These are phyloP conservation scores for Sebastes ruberrimus DNA, from an alignment of 2,797 vertebrate genomes.

Conservation along the genomic window DNA sequence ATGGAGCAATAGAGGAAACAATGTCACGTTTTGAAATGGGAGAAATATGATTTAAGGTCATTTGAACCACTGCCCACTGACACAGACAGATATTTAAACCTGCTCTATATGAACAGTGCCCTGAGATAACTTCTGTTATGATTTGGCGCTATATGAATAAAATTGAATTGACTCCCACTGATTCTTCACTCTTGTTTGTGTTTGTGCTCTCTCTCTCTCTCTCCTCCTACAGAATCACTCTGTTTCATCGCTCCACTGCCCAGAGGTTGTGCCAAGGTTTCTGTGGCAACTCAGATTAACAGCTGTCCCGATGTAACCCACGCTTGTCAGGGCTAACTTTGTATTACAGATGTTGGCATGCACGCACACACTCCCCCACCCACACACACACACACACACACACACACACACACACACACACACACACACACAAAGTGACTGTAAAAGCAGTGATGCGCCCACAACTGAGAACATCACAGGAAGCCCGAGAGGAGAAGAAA, in stretches of 20 bases:
- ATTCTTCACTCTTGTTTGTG: background rate
- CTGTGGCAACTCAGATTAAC: conserved; percentile 47
- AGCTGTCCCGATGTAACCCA: conserved; percentile 38
- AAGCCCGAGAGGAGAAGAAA: conserved; percentile 8
- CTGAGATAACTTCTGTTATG: background rate
- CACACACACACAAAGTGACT: background rate
- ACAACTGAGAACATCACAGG: background rate
- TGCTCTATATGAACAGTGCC: background rate
- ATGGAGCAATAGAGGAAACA: conserved; percentile 11
- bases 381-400: background rate
- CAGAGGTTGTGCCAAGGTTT: conserved; percentile 43
- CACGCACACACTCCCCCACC: background rate
- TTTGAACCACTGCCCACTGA: background rate
- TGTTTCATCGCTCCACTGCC: conserved; percentile 29
- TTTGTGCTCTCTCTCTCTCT: background rate
- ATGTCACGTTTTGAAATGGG: background rate
- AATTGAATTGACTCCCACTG: background rate
- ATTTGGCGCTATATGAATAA: background rate
- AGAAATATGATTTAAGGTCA: background rate
- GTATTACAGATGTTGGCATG: conserved; percentile 9
- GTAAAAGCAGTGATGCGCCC: background rate
- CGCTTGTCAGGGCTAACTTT: background rate
- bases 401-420: background rate
- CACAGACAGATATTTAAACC: background rate
- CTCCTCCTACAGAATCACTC: background rate